Conservation (phyloP, 2,888 invertebrate species). For the Meliscaeva auricollis region DNA sequence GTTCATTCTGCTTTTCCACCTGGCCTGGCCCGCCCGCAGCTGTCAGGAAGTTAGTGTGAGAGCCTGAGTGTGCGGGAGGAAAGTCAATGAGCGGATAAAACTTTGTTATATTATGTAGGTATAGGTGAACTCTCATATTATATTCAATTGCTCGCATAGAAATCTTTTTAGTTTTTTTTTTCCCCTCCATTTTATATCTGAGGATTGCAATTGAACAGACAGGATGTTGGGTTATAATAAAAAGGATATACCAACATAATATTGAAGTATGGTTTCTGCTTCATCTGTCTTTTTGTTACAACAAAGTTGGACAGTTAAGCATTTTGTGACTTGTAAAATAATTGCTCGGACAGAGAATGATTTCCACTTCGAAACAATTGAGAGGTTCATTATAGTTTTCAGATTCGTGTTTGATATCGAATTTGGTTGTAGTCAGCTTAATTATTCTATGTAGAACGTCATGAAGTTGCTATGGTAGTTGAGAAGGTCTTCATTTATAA, state of each 20-base stretch:
- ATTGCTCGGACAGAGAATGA: slow-evolving; percentile 31
- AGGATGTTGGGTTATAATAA: slow-evolving; percentile 36
- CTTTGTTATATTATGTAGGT: too few species aligned
- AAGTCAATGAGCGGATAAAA: slow-evolving; percentile 58
- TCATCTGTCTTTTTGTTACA: neutral
- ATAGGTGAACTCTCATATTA: slow-evolving; percentile 18
- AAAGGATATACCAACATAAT: slow-evolving; percentile 43
- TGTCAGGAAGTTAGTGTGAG: neutral
- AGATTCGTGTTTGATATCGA: neutral
- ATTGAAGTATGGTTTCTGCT: slow-evolving; percentile 24
- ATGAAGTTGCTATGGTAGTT: neutral
- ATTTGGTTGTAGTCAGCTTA: neutral
- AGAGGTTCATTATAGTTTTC: neutral
- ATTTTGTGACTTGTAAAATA: slow-evolving; percentile 35
- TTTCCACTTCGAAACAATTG: slow-evolving; percentile 12
- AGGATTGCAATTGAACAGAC: slow-evolving; percentile 35
- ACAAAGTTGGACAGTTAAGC: slow-evolving; percentile 34
- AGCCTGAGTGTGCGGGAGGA: neutral
- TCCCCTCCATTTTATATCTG: slow-evolving; percentile 9
- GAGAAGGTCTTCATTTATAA: too few species aligned
- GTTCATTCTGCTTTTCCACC: slow-evolving; percentile 6
- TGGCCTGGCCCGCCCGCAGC: neutral
- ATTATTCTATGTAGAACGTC: neutral
- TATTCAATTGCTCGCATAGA: slow-evolving; percentile 46
- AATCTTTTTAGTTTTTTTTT: slow-evolving; percentile 13